Evolutionary conservation across 2,797 vertebrate genomes (phyloP).

Genomic region (Thamnophis elegans): DNA sequence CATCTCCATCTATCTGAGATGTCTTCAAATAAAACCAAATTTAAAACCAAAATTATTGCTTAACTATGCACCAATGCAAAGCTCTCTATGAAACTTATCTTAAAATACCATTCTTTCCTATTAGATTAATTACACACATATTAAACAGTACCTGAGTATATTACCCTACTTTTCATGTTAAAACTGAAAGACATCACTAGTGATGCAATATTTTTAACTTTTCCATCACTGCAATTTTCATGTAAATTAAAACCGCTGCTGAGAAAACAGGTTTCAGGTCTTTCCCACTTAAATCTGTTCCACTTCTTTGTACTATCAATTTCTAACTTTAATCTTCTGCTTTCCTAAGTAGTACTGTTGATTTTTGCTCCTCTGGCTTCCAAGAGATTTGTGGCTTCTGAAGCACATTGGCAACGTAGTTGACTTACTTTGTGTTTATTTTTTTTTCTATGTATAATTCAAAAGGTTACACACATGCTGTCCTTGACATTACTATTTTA

Average conservation of each 20-base stretch:
- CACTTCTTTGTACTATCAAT: not conserved
- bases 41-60: conserved; percentile 1
- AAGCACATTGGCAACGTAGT: not conserved
- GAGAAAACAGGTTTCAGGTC: not conserved
- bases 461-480: not conserved
- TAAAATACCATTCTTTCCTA: not conserved
- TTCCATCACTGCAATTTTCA: not conserved
- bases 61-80: not conserved
- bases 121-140: not conserved
- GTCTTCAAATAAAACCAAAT: not conserved
- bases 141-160: not conserved
- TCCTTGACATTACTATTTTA: not conserved
- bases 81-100: conserved; percentile 27
- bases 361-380: not conserved
- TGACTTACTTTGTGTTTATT: not conserved
- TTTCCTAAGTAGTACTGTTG: not conserved
- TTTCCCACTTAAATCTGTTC: not conserved
- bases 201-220: not conserved
- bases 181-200: not conserved
- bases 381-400: not conserved
- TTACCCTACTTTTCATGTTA: not conserved
- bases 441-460: not conserved
- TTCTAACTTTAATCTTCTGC: not conserved
- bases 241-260: not conserved
- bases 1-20: not conserved